phyloP scores from a whole-genome alignment of 1,140 invertebrate species.

The Bombus sylvicola region DNA sequence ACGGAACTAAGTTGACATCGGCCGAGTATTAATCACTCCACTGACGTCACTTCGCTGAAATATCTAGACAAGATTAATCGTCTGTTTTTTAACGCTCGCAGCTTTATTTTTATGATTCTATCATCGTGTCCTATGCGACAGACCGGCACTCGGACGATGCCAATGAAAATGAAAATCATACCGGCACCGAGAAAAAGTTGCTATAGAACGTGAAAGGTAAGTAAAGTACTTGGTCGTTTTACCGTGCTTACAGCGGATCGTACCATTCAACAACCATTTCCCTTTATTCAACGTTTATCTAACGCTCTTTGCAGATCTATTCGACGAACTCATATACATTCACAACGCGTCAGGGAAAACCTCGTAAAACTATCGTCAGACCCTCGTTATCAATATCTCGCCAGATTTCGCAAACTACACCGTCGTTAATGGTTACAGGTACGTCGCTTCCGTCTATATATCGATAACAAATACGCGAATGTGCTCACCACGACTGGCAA shows the following conservation, averaged over 20 bases:
- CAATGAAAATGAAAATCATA: not conserved
- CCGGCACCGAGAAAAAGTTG: not conserved
- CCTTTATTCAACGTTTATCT: conserved; percentile 40
- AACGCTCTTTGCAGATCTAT: not conserved
- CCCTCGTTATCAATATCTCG: conserved; percentile 33
- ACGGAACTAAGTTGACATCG: conserved; percentile 13
- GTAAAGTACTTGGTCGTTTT: conserved; percentile 14
- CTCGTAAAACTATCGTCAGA: conserved; percentile 42
- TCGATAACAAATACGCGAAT: not conserved
- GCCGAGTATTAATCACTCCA: conserved; percentile 19
- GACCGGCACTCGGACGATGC: no score
- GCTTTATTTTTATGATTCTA: conserved; percentile 6
- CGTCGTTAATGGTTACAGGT: not conserved
- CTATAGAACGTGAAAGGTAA: no score
- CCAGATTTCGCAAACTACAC: conserved; percentile 22
- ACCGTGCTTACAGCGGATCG: not conserved
- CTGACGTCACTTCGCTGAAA: not conserved
- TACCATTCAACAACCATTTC: conserved; percentile 13
- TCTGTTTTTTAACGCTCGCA: not conserved
- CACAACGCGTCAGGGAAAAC: not conserved
- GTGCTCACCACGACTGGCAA: no score
- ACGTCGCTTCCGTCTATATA: not conserved
- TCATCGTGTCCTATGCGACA: not conserved
- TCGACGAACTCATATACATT: not conserved
- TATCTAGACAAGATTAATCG: conserved; percentile 11